Percentiles rank a stretch among this genome's conserved stretches.
Evolutionary conservation across 2,797 vertebrate species (phyloP).

Genomic region (Cossypha polioptera): DNA sequence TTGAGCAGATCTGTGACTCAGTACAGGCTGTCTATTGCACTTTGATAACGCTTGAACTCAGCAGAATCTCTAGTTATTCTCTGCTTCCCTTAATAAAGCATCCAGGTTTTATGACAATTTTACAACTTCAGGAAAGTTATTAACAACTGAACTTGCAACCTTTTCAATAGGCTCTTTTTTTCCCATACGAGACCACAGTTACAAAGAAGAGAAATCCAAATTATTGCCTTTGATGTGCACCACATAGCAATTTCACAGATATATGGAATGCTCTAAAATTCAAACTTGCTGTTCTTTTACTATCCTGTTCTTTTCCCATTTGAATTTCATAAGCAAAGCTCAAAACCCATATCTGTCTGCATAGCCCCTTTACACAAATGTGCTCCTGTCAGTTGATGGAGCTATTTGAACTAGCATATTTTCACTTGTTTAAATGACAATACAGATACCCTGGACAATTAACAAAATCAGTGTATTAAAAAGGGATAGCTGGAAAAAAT

Average conservation of each 20-base stretch:
- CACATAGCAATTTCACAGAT: neutral
- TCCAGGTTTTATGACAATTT: neutral
- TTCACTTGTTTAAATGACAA: neutral
- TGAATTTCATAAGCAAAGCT: neutral
- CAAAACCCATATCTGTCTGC: neutral
- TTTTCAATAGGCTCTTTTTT: neutral
- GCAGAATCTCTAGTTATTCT: neutral
- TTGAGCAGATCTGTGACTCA: neutral
- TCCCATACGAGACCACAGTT: neutral
- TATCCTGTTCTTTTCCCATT: neutral
- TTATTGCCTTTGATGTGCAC: neutral
- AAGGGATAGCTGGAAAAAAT: neutral
- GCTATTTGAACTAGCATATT: neutral
- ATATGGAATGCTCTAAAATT: conserved; percentile 1
- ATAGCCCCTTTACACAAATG: neutral
- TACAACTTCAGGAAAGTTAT: neutral
- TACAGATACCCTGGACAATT: neutral
- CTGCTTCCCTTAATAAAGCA: neutral
- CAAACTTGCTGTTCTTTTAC: neutral
- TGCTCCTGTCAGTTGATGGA: neutral
- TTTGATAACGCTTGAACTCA: neutral
- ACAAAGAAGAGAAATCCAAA: neutral
- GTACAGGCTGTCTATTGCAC: neutral
- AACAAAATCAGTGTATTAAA: neutral
- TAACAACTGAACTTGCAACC: neutral